Conservation (phyloP, 2,888 invertebrate species). For the Choreutis nemorana region DNA sequence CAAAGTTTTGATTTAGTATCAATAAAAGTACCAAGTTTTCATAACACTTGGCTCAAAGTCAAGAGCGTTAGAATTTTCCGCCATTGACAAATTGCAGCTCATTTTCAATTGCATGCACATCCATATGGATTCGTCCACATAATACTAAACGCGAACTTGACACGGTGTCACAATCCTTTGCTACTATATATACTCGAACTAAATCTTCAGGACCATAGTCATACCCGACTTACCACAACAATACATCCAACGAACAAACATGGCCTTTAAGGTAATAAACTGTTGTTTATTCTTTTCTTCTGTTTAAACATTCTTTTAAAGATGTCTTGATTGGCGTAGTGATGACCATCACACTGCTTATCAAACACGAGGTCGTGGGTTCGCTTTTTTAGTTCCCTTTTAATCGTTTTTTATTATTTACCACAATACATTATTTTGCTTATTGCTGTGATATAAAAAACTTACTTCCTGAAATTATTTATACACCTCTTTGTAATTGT, state of each 20-base stretch:
- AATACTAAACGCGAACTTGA: constrained; percentile 56
- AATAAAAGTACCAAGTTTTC: constrained; percentile 19
- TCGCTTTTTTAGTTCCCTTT: too few relatives aligned
- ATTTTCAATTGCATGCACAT: constrained; percentile 60
- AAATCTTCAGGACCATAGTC: constrained; percentile 44
- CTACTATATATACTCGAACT: constrained; percentile 30
- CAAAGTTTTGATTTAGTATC: neutral
- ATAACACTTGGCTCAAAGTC: constrained; percentile 50
- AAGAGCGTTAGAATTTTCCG: constrained; percentile 51
- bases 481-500: too few relatives aligned
- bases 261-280: constrained; percentile 50
- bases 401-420: too few relatives aligned
- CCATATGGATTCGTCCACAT: constrained; percentile 40
- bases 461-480: too few relatives aligned
- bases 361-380: too few relatives aligned
- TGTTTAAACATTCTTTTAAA: neutral
- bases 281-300: neutral
- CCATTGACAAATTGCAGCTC: constrained; percentile 55
- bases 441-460: too few relatives aligned
- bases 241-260: constrained; percentile 31
- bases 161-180: constrained; percentile 38
- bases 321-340: too few relatives aligned
- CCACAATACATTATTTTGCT: too few relatives aligned
- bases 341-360: too few relatives aligned
- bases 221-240: constrained; percentile 35